These are phyloP conservation scores for Puffinus mauretanicus DNA, from an alignment of 2,113 vertebrate species.

Conservation along the genomic window DNA sequence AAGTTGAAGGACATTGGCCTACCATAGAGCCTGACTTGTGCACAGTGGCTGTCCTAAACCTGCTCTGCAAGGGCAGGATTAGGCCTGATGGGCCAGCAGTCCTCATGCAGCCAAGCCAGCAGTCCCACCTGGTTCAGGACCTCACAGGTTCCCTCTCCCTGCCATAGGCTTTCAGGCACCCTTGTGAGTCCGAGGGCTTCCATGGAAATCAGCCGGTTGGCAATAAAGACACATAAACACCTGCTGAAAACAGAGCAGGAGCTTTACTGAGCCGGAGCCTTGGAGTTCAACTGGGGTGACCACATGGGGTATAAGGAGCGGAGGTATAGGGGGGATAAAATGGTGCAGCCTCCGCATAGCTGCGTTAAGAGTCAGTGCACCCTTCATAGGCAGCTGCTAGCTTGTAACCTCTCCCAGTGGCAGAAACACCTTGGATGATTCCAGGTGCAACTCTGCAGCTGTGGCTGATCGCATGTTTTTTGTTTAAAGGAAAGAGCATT, in stretches of 20 bases:
- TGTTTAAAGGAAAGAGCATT: constrained; percentile 70
- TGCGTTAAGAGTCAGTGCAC: not conserved
- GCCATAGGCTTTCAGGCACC: not conserved
- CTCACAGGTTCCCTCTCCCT: not conserved
- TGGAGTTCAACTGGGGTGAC: not conserved
- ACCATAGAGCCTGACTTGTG: not conserved
- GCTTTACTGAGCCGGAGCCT: not conserved
- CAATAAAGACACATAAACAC: not conserved
- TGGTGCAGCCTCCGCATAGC: not conserved
- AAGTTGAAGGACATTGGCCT: not conserved
- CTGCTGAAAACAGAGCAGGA: not conserved
- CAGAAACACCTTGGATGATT: not conserved
- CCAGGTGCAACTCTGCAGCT: not conserved
- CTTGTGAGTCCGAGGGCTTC: not conserved
- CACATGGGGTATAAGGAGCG: not conserved
- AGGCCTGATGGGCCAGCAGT: not conserved
- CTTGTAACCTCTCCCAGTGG: not conserved
- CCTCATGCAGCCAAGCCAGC: not conserved
- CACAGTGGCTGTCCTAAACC: not conserved
- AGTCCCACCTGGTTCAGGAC: not conserved
- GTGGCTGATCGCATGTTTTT: constrained; percentile 7
- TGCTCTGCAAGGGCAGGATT: not conserved
- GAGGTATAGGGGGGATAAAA: not conserved
- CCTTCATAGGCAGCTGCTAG: not conserved
- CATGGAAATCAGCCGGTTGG: not conserved